Base-by-base conservation (phyloP, 1,140 invertebrate species). In the Macrobrachium nipponense region DNA sequence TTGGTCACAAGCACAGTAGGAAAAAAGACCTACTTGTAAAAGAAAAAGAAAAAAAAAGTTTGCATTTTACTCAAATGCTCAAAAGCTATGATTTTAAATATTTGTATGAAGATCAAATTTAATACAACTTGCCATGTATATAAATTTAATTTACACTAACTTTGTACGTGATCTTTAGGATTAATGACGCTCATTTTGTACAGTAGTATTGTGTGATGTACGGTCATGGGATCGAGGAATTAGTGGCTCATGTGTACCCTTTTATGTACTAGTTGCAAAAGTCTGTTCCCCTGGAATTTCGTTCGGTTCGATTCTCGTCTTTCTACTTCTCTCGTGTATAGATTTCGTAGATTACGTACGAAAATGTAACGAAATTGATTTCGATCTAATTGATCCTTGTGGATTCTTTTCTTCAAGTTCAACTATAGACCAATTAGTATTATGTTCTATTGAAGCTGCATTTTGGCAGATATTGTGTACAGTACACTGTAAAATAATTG, bases 121-220 rank as follows among this genome's bases (percentile, higher is more conserved):
- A 84, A 84, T 84, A 82, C 81, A 36, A 76, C 82, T 84, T 84
- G 82, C 82, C 82, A 76, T 84, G 82, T 84, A 84, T 58, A 84
- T 84, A 84, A 84, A 66, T 77, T 84, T 84, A 77, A 66, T 84
- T 84, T 84, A 62, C 76, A 66, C 62, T 84, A 78, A 84, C 61
- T 77, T 84, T 84, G 61, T 77, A 84, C 76, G 76, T 68, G 60
- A 84, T 43, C 51, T 84, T 59, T 77, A 77, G 73, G 73, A 77
- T 64, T 76, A 61, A 68, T 66, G 60, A 36, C 60, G 62, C 61
- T 64, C 23, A 36, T 84, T 84, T 84, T 84, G 82, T 84, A 84
- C 82, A 84, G 60, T 77, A 62, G 61, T 78, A 75, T 83, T 51
- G 64, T 81, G 20, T 66, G 75, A 66, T 82, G 62, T 77, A 62